Conservation (phyloP, 2,888 invertebrate species). For the Scrobipalpa atriplicella region DNA sequence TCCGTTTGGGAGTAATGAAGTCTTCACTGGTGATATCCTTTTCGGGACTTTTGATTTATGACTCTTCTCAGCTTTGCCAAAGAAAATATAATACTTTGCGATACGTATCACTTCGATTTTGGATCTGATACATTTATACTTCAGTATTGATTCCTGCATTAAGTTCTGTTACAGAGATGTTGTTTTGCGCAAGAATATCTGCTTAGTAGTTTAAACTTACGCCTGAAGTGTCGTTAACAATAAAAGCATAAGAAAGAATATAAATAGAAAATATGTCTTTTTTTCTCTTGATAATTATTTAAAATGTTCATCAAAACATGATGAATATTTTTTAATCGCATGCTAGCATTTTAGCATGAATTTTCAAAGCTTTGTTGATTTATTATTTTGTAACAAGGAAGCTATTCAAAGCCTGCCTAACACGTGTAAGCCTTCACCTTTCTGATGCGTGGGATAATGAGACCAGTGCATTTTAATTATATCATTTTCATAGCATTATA, state of each 20-base stretch:
- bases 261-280: too few species aligned
- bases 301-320: too few species aligned
- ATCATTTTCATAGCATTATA: conserved; percentile 21
- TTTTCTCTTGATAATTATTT: too few species aligned
- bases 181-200: too few species aligned
- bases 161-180: too few species aligned
- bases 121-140: background rate
- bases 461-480: conserved; percentile 29
- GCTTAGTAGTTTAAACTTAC: too few species aligned
- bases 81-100: too few species aligned
- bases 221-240: too few species aligned
- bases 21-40: conserved; percentile 49
- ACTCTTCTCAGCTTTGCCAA: background rate
- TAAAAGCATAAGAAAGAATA: too few species aligned
- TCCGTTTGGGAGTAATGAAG: conserved; percentile 40
- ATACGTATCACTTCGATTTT: background rate
- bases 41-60: conserved; percentile 35
- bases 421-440: conserved; percentile 25
- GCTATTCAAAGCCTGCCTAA: background rate
- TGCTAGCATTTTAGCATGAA: too few species aligned
- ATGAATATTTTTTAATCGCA: too few species aligned
- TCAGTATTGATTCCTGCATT: background rate
- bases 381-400: conserved; percentile 15
- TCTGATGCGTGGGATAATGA: conserved; percentile 18
- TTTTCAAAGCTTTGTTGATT: background rate